Evolutionary conservation across 1,140 invertebrate species (phyloP).

Genomic region (Carposina sasakii): DNA sequence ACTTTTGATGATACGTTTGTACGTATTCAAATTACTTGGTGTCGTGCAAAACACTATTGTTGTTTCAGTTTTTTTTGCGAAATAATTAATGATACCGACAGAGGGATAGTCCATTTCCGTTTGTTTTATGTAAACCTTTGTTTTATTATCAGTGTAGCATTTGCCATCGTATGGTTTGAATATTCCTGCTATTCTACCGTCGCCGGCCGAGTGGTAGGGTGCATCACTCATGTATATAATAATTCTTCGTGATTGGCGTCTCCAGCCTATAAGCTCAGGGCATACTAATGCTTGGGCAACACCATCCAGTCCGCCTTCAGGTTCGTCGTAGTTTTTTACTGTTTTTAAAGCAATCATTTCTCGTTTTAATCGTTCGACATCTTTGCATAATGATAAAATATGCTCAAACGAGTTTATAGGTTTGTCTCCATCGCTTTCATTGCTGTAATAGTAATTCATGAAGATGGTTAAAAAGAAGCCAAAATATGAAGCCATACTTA

Average conservation of each 20-base stretch:
- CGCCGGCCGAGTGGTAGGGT: conserved; percentile 77
- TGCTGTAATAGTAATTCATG: too few relatives aligned
- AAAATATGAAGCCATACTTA: too few relatives aligned
- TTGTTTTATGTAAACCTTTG: conserved; percentile 80
- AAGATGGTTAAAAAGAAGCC: too few relatives aligned
- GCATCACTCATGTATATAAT: conserved; percentile 77
- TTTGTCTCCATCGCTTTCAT: too few relatives aligned
- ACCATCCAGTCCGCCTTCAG: conserved; percentile 87
- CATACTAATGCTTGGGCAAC: conserved; percentile 84
- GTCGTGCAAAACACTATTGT: conserved; percentile 91
- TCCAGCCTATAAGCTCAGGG: conserved; percentile 76
- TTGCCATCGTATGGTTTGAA: conserved; percentile 88
- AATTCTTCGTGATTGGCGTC: conserved; percentile 75
- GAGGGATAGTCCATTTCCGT: conserved; percentile 79
- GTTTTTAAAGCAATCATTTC: conserved; percentile 70
- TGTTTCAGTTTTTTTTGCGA: conserved; percentile 83
- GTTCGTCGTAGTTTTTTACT: conserved; percentile 81
- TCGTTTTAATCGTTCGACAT: conserved; percentile 79
- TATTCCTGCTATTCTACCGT: conserved; percentile 85
- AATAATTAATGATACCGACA: conserved; percentile 76
- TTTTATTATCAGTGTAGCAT: conserved; percentile 82
- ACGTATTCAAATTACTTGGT: too few relatives aligned
- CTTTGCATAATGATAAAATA: conserved; percentile 83
- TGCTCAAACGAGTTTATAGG: conserved; percentile 92
- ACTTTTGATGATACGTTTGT: conserved; percentile 74